A percentile compares a stretch with the other conserved stretches of the same genome.
These are phyloP conservation scores for Loris lydekkerianus DNA, from an alignment of 2,797 vertebrate species.

Conservation along the genomic window DNA sequence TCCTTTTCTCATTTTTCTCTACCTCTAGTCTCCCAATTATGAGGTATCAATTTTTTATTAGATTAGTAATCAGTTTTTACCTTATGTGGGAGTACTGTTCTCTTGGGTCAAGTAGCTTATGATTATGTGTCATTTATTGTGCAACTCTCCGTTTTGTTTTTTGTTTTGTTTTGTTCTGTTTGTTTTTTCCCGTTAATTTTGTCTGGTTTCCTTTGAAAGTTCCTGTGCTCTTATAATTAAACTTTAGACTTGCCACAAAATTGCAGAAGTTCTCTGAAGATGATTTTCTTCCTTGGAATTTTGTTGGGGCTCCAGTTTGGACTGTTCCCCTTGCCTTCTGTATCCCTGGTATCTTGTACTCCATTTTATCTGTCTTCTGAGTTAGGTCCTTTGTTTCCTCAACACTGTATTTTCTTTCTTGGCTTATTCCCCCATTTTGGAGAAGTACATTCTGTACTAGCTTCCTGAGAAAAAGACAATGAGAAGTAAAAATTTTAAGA, in stretches of 20 bases:
- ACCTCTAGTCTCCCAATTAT: background rate
- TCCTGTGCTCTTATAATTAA: background rate
- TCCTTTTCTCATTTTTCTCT: background rate
- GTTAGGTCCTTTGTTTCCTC: background rate
- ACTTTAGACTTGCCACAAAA: slow-evolving; percentile 22
- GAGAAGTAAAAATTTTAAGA: slow-evolving; percentile 12
- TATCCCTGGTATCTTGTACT: background rate
- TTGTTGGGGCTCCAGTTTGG: background rate
- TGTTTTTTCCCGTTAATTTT: background rate
- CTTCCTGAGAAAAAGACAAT: slow-evolving; percentile 3
- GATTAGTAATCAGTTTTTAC: slow-evolving; percentile 1
- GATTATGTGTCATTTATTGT: background rate
- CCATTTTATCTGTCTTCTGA: background rate
- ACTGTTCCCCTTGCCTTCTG: background rate
- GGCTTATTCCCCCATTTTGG: background rate
- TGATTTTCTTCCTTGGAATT: background rate
- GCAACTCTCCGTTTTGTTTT: background rate
- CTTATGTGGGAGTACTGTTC: background rate
- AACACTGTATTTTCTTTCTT: background rate
- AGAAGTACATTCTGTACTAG: background rate
- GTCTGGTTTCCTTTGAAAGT: background rate
- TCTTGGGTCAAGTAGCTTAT: background rate
- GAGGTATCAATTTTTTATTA: background rate
- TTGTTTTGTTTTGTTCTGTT: background rate
- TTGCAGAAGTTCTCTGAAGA: background rate